Evolutionary conservation across 2,888 invertebrate species (phyloP), one percentile per base, ranked within the genome.

Genomic region (Drosophila subsilvestris): DNA sequence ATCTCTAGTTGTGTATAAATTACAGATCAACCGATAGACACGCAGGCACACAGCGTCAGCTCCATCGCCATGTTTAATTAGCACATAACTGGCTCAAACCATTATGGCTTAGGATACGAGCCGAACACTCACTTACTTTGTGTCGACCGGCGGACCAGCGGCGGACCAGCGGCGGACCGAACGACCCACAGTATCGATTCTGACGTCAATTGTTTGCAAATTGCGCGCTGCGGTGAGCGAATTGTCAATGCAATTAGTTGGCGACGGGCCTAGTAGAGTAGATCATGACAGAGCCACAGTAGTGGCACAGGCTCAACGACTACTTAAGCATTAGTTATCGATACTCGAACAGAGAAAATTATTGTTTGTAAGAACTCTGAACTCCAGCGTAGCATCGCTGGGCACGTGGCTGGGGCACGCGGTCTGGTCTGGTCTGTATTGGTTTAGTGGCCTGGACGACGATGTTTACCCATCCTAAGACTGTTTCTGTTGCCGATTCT

Each of bases 41-140:
- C 71, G 72, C 62, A 66, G 65, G 27, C 51, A 22, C 47, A 32
- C 18, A 63, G 48, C 54, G 54, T 48, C 53, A 47, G 60, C 79
- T 86, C 84, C 86, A 78, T 54, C 79, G 80, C 84, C 86, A 78
- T 54, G 80, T 63, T 70, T 84, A 82, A 82, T 82, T 82, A 86
- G 84, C 65, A 71, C 75, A 71, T 44, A 37, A 47, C 70, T 55
- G 49, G 54, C 56, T 56, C 27, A 56, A 62, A 72, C 56, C 45
- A 54, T 60, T 48, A 32, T 37, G 56, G 45, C 32, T 56, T 51
- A 17, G 45, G 56, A 27, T 25, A 43, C 18, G 51, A 32, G 48
- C 62, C 22, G 5, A 20, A 25, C 29, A 32, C 20, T 20, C 37
- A 55, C 49, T 27, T 45, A 50, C 42, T 27, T 49, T n/a, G 49